These are phyloP conservation scores for Hypomesus transpacificus DNA, from an alignment of 2,113 vertebrate species.

Conservation along the genomic window DNA sequence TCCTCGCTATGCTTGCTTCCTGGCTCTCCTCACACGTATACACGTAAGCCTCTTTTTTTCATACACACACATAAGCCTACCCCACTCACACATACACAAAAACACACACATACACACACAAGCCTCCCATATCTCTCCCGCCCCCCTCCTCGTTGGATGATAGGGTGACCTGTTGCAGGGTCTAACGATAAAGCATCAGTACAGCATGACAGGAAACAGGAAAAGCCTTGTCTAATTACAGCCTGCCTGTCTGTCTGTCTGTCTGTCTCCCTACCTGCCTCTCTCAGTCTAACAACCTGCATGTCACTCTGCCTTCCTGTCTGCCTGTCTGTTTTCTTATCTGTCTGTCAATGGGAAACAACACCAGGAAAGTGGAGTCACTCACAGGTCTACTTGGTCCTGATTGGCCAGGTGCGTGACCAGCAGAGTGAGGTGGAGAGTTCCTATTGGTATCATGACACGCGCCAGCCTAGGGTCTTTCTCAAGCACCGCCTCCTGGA, in stretches of 20 bases:
- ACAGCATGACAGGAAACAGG: no score
- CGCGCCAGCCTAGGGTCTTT: constrained; percentile 79
- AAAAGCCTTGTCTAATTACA: no score
- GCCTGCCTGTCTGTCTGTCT: no score
- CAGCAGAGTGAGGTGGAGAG: constrained; percentile 88
- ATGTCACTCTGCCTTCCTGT: not conserved
- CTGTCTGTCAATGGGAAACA: constrained; percentile 4
- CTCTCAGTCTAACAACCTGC: no score
- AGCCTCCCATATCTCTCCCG: no score
- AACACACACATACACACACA: not conserved
- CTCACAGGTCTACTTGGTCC: constrained; percentile 85
- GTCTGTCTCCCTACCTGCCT: no score
- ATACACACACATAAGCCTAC: not conserved
- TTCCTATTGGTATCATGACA: constrained; percentile 79
- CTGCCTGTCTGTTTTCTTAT: not conserved
- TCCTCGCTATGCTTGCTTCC: not conserved
- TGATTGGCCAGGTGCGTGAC: constrained; percentile 84
- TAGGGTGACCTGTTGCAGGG: no score
- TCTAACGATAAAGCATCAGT: no score
- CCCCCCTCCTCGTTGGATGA: no score
- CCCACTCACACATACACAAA: not conserved
- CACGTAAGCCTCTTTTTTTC: constrained; percentile 27
- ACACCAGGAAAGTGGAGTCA: constrained; percentile 25
- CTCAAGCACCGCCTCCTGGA: constrained; percentile 80
- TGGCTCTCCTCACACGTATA: constrained; percentile 43